Percentiles rank a stretch among this genome's conserved stretches.
phyloP scores from a whole-genome alignment of 2,888 invertebrate species.

The Trachelus tabidus region DNA sequence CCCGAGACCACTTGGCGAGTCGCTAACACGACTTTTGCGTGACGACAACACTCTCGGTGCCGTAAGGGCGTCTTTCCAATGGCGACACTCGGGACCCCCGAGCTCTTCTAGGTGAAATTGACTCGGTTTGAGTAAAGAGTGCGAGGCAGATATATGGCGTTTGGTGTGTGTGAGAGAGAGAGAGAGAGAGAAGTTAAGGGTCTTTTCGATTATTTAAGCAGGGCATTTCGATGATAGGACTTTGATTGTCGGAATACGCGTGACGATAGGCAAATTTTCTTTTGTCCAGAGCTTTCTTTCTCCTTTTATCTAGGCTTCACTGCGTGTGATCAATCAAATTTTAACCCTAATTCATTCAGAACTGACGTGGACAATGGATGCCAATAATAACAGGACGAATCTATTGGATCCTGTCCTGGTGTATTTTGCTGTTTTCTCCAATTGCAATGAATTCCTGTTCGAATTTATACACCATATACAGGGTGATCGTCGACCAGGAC shows the following conservation, averaged over 20 bases:
- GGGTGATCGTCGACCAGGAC: neutral
- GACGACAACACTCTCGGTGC: conserved; percentile 31
- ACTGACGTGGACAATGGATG: neutral
- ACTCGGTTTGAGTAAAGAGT: neutral
- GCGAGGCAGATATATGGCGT: neutral
- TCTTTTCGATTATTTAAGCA: conserved; percentile 17
- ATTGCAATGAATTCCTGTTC: neutral
- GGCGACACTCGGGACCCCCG: neutral
- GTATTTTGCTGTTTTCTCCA: neutral
- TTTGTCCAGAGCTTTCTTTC: neutral
- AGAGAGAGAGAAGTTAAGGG: neutral
- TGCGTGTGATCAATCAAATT: neutral
- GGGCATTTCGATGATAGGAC: conserved; percentile 13
- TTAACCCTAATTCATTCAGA: neutral
- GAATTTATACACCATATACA: neutral
- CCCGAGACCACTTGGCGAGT: conserved; percentile 54
- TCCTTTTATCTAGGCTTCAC: neutral
- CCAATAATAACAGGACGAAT: neutral
- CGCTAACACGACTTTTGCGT: conserved; percentile 62
- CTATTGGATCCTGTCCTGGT: neutral
- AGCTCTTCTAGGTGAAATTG: neutral
- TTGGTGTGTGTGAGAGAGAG: neutral
- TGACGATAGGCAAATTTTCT: conserved; percentile 12
- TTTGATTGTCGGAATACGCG: conserved; percentile 13
- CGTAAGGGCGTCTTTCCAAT: neutral